Conservation (phyloP, 1,140 invertebrate genomes). For the Hyphantria cunea region DNA sequence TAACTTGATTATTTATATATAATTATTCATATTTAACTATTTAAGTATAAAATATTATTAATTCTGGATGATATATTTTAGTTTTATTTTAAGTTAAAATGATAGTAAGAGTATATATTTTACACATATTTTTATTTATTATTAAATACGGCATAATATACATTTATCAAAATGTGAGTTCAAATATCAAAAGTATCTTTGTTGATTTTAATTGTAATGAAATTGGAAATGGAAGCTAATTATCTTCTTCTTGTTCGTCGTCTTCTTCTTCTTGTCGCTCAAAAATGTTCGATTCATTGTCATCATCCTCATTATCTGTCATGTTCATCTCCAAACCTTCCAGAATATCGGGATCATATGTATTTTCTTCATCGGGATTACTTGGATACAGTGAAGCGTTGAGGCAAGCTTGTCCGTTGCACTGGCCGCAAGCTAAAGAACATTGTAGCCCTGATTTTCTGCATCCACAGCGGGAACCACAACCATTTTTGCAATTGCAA, state of each 20-base stretch:
- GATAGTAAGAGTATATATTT: slow-evolving; percentile 45
- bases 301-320: slow-evolving; percentile 43
- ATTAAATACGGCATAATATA: slow-evolving; percentile 42
- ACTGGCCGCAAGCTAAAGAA: slow-evolving; percentile 49
- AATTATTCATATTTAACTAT: too few relatives aligned
- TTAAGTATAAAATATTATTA: too few relatives aligned
- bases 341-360: slow-evolving; percentile 47
- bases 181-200: slow-evolving; percentile 42
- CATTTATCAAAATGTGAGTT: slow-evolving; percentile 50
- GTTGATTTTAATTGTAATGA: slow-evolving; percentile 41
- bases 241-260: slow-evolving; percentile 51
- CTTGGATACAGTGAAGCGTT: slow-evolving; percentile 44
- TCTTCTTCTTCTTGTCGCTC: slow-evolving; percentile 52
- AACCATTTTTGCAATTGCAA: slow-evolving; percentile 53
- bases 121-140: slow-evolving; percentile 44
- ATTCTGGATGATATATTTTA: slow-evolving; percentile 1
- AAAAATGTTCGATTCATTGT: slow-evolving; percentile 39
- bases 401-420: slow-evolving; percentile 47
- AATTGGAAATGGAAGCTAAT: slow-evolving; percentile 49
- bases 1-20: too few relatives aligned
- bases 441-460: slow-evolving; percentile 53
- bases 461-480: slow-evolving; percentile 48
- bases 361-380: slow-evolving; percentile 40
- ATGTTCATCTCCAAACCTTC: slow-evolving; percentile 48
- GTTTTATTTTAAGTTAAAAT: slow-evolving; percentile 26